Evolutionary conservation across 2,888 invertebrate species (phyloP).

Genomic region (Sarcophaga carnaria): DNA sequence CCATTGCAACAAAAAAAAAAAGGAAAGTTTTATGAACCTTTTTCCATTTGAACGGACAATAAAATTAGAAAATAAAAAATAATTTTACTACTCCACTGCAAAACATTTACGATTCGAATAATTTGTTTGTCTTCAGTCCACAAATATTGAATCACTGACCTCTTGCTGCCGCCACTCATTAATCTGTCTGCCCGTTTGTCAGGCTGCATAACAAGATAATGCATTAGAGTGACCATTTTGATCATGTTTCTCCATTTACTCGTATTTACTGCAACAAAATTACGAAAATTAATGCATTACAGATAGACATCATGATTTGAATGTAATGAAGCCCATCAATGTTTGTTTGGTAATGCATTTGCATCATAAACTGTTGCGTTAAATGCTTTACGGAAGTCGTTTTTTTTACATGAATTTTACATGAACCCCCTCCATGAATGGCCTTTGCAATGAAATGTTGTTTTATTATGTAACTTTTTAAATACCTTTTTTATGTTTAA

Average conservation of each 20-base stretch:
- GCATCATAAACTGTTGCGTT: constrained; percentile 8
- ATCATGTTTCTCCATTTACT: too few relatives aligned
- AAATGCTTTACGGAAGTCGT: constrained; percentile 4
- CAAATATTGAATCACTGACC: too few relatives aligned
- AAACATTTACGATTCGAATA: background rate
- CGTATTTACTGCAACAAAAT: too few relatives aligned
- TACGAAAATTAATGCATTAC: too few relatives aligned
- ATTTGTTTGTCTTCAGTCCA: background rate
- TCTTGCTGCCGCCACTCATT: constrained; percentile 45
- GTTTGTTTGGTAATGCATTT: constrained; percentile 11
- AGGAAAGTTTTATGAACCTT: background rate
- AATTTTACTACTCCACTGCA: background rate
- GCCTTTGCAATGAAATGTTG: constrained; percentile 11
- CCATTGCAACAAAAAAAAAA: background rate
- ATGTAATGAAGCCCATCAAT: constrained; percentile 36
- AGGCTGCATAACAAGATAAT: background rate
- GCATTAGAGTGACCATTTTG: too few relatives aligned
- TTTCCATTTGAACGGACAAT: background rate
- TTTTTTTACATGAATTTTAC: constrained; percentile 5
- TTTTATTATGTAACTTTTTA: constrained; percentile 37
- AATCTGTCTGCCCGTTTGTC: constrained; percentile 46
- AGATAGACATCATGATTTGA: constrained; percentile 20
- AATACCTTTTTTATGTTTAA: too few relatives aligned
- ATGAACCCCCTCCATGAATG: background rate
- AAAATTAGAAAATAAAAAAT: background rate